phyloP scores from a whole-genome alignment of 2,113 vertebrate genomes.

The Tragelaphus imberbis region DNA sequence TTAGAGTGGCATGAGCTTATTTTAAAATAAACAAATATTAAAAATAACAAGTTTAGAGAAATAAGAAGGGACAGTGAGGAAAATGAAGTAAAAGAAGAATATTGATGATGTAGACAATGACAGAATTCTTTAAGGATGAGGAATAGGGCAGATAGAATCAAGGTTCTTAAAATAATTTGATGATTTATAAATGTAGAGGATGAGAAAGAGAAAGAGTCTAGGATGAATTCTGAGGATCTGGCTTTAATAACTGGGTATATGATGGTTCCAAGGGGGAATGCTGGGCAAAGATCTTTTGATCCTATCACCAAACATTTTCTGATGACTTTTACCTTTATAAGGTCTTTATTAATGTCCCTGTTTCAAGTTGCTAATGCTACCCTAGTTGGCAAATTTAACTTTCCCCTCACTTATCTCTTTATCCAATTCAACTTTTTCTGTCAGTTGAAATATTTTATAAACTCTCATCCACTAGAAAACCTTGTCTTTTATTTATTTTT shows the following conservation, averaged over 20 bases:
- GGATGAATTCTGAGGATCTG: neutral
- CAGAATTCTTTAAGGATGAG: neutral
- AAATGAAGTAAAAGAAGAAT: neutral
- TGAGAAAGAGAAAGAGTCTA: neutral
- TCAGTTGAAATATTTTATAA: neutral
- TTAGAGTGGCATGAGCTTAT: neutral
- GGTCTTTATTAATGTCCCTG: neutral
- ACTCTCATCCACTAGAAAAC: neutral
- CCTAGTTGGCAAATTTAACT: neutral
- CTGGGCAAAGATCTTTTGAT: neutral
- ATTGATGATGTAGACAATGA: neutral
- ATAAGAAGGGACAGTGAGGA: neutral
- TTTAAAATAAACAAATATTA: neutral
- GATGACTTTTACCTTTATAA: constrained; percentile 3
- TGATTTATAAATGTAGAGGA: neutral
- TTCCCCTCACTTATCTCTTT: neutral
- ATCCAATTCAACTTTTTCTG: neutral
- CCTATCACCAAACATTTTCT: neutral
- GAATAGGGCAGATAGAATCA: neutral
- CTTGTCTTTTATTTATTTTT: neutral
- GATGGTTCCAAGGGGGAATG: neutral
- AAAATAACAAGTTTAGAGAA: neutral
- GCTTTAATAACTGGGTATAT: neutral
- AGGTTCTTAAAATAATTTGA: neutral
- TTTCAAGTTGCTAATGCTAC: neutral